Percentiles rank a stretch among this genome's conserved stretches.
Conservation (phyloP, 2,797 vertebrate species). For the Sternarchorhynchus goeldii region DNA sequence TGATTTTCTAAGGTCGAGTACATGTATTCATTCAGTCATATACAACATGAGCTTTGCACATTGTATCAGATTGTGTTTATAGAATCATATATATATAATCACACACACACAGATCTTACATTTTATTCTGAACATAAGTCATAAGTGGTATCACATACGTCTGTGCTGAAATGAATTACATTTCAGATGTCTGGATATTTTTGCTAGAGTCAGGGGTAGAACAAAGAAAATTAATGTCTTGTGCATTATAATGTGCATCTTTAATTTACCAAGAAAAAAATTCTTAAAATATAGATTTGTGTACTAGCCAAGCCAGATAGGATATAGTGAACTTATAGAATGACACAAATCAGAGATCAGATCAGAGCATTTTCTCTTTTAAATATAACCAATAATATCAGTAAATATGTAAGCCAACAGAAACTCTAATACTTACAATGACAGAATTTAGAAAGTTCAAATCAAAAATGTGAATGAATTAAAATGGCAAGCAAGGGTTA, state of each 20-base stretch:
- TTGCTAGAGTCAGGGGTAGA: background rate
- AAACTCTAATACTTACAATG: background rate
- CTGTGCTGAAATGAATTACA: background rate
- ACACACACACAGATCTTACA: background rate
- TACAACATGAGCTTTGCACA: background rate
- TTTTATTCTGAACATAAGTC: background rate
- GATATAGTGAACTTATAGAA: background rate
- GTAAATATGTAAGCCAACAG: background rate
- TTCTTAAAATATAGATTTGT: background rate
- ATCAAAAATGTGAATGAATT: conserved; percentile 7
- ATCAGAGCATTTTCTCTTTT: background rate
- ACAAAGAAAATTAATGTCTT: background rate
- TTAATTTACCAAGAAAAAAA: too few species aligned
- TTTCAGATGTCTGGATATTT: background rate
- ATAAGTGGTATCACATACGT: background rate
- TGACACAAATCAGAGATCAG: background rate
- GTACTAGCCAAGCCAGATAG: background rate
- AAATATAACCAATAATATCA: background rate
- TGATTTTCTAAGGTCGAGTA: background rate
- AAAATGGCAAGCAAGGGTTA: conserved; percentile 6
- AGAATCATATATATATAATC: background rate
- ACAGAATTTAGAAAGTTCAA: background rate
- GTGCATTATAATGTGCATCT: too few species aligned
- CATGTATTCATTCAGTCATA: background rate
- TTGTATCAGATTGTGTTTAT: background rate